Evolutionary conservation across 2,797 vertebrate genomes (phyloP), one percentile per base, ranked within the genome.

Genomic region (Eulemur albifrons): DNA sequence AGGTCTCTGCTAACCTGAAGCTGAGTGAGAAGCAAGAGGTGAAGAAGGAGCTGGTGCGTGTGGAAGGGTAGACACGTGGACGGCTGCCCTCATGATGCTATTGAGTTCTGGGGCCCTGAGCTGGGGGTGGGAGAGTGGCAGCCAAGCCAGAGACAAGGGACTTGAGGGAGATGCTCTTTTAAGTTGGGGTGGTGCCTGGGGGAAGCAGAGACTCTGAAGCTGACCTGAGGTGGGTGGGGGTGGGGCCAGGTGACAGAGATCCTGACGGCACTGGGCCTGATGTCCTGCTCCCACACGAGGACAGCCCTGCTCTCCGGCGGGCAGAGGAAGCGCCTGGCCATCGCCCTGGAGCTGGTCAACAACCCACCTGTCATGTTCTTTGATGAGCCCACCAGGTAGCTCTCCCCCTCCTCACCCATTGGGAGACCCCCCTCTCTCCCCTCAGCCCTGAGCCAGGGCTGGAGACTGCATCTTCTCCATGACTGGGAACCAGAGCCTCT

Each of bases 311-410:
- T 99, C 86, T 99, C 99, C 0, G 99, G 99, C 0, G 99, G 99
- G 2, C 99, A 99, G 97, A 99, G 99, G 98, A 99, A 99, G 98
- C 99, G 99, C 57, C 99, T 99, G 97, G 99, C 99, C 95, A 99
- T 99, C 3, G 99, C 99, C 65, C 98, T 99, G 94, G 99, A 99
- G 98, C 99, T 99, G 97, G 99, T 99, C 98, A 99, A 99, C 98
- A 99, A 99, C 96, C 99, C 99, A 0, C 99, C 99, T 0, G 99
- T 99, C 98, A 99, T 99, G 99, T 99, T 99, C 98, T 99, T 99
- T 43, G 99, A 99, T 32, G 99, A 99, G 98, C 99, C 99, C 97
- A 99, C 99, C 32, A 99, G 99, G 99, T 99, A 98, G 0, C 40
- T 3, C 79, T 61, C 30, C 13, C 43, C 0, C 0, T 50, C 63